Percentiles rank a stretch among this genome's conserved stretches.
Conservation (phyloP, 2,888 invertebrate genomes). For the Calameuta pallipes region DNA sequence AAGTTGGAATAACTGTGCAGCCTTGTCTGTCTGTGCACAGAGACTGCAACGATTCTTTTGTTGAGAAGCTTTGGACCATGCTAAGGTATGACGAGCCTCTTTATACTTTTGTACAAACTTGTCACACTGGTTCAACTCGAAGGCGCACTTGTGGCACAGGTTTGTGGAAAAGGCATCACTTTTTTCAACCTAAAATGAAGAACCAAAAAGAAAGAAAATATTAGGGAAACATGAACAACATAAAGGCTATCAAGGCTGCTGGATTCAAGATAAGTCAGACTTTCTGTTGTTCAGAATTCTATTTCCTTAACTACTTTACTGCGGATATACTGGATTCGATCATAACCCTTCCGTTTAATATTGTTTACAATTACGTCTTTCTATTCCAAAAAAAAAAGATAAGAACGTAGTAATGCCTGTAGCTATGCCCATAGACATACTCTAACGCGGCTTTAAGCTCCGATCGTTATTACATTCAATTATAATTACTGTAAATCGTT, state of each 20-base stretch:
- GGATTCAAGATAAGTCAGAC: not conserved
- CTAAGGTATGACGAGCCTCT: conserved; percentile 14
- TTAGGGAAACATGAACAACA: not conserved
- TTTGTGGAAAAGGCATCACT: conserved; percentile 37
- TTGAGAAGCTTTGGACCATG: not conserved
- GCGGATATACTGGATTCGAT: too few species aligned
- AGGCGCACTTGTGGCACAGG: conserved; percentile 61
- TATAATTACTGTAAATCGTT: not conserved
- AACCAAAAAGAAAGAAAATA: not conserved
- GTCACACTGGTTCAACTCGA: conserved; percentile 56
- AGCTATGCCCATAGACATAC: not conserved
- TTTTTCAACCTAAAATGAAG: conserved; percentile 25
- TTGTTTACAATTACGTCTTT: not conserved
- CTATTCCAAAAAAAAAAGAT: not conserved
- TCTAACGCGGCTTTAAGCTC: not conserved
- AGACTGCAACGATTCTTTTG: conserved; percentile 38
- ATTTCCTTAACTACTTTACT: not conserved
- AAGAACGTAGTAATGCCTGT: not conserved
- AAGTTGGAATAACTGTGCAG: conserved; percentile 48
- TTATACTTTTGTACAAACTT: conserved; percentile 53
- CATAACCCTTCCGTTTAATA: not conserved
- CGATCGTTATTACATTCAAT: not conserved
- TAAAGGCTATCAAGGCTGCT: not conserved
- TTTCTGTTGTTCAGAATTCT: not conserved
- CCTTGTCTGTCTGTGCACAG: conserved; percentile 40